These are phyloP conservation scores for Netelia virgata DNA, from an alignment of 2,888 invertebrate genomes.

Conservation along the genomic window DNA sequence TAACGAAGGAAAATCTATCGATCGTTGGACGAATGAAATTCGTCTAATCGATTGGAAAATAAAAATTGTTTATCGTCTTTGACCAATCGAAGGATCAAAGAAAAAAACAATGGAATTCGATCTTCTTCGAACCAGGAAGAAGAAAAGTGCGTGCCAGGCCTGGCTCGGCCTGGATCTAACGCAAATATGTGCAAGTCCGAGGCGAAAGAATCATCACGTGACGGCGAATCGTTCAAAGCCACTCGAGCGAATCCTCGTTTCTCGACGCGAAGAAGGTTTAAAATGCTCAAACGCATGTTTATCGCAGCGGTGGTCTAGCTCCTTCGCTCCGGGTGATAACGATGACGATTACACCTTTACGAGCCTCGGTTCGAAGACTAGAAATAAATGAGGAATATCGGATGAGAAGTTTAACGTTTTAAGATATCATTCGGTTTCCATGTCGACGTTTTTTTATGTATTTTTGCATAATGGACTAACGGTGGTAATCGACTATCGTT, in stretches of 20 bases:
- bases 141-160: not conserved
- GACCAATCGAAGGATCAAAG: not conserved
- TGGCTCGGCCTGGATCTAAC: not conserved
- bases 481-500: too few species aligned
- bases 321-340: slow-evolving; percentile 11
- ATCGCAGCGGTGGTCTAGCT: slow-evolving; percentile 8
- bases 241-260: slow-evolving; percentile 1
- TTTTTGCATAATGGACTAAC: slow-evolving; percentile 8
- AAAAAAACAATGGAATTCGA: not conserved
- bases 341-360: slow-evolving; percentile 29
- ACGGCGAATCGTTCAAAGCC: slow-evolving; percentile 35
- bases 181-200: not conserved
- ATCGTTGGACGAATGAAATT: too few species aligned
- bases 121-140: not conserved
- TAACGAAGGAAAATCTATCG: too few species aligned
- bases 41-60: not conserved
- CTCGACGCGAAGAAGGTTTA: slow-evolving; percentile 4
- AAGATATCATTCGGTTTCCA: slow-evolving; percentile 12
- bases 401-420: slow-evolving; percentile 4
- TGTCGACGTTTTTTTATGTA: not conserved
- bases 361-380: not conserved
- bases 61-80: not conserved
- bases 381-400: slow-evolving; percentile 1
- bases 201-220: slow-evolving; percentile 23
- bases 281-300: slow-evolving; percentile 34